Base-by-base conservation (phyloP, 2,113 vertebrate genomes). In the Elephantulus edwardii region DNA sequence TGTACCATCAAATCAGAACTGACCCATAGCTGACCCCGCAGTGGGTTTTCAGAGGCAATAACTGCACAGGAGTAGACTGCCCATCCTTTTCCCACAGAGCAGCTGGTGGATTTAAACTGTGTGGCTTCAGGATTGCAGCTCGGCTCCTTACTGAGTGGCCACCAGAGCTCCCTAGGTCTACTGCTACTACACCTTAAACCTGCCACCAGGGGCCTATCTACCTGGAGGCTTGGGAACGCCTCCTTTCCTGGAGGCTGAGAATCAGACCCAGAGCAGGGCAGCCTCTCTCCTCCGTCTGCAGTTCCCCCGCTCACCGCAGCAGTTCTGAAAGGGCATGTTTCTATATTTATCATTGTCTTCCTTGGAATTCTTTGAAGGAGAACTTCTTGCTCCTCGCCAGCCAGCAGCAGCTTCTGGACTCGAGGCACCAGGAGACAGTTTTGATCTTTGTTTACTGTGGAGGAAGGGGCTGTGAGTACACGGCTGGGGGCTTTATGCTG, bases 321-420 rank as follows among this genome's bases (percentile, higher is more conserved):
- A 28, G 40, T 85, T 40, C 11, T 58, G 30, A 92, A 91, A 93
- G 86, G 76, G 35, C 60, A 92, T 0, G 8, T 70, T 88, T 89
- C 91, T 88, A 86, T 91, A 88, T 95, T 89, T 92, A 88, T 79
- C 30, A 4, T 68, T 62, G 52, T 88, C 46, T 10, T 89, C 50
- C 50, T 82, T 1, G 0, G 50, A 78, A 80, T 71, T 94, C 84
- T 86, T 89, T 50, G 16, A 79, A 81, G 28, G 50, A 77, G 84
- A 84, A 78, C 87, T 48, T 46, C 1, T 8, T 71, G 87, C 48
- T 93, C 50, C 74, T 79, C 11, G n/a, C n/a, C n/a, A n/a, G 13
- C 5, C 79, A 62, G 28, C 75, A 76, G 75, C 40, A 9, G 58
- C 42, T 79, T 62, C 64, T 85, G 19, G 74, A 70, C 14, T 86